Evolutionary conservation across 1,140 invertebrate genomes (phyloP), one percentile per base, ranked within the genome.

Genomic region (Ooceraea biroi): DNA sequence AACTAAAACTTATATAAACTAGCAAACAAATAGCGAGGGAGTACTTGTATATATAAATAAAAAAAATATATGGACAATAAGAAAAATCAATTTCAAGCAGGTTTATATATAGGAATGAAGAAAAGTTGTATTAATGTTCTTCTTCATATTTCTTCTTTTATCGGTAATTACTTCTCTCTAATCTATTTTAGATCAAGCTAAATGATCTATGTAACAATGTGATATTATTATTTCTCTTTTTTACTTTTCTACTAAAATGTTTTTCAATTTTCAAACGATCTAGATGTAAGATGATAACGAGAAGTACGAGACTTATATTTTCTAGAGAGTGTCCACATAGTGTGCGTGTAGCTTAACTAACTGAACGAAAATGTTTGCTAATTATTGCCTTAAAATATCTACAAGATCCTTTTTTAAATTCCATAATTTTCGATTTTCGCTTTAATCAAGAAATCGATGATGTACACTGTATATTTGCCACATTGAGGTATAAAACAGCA

Each of bases 41-140:
- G 22, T 57, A 61, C 46, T 85, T 85, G 61, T 83, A 86, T 48
- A 78, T 73, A 46, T 74, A 46, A 76, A 74, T 65, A 74, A 46
- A 76, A 36, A 48, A 69, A 27, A 60, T 61, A 74, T 74, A 27
- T 48, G 68, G 71, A 82, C 68, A 82, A 82, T 82, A 73, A 82
- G 25, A 80, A 30, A 74, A 61, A 82, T 74, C 46, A 74, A 73
- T 82, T 82, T 82, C 46, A 73, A 82, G 50, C 48, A 74, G 74
- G 2, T 73, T 74, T 72, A 74, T 73, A 82, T 48, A 74, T 82
- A 55, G 17, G 19, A 4, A 46, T 22, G 41, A 73, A 58, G 12
- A 71, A 36, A 57, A 30, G 22, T 60, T 48, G 46, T 58, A 72
- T 68, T 69, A 50, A 52, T 72, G 48, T 7, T 10, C 17, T 58